Evolutionary conservation across 1,140 invertebrate genomes (phyloP).

Genomic region (Leptinotarsa defecta): DNA sequence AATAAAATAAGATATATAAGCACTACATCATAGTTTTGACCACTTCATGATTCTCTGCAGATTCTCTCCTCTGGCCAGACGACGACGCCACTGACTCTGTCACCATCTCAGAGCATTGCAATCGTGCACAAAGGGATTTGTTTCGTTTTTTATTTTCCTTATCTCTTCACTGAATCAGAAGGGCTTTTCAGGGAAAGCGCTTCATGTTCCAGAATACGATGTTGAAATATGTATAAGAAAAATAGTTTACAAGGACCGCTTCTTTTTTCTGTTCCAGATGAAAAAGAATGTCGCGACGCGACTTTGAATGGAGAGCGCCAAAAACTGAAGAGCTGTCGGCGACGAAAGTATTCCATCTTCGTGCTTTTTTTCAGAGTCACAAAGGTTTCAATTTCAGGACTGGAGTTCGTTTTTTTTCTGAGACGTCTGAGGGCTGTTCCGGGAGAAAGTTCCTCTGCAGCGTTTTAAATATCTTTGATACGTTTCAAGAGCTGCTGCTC

Average conservation of each 20-base stretch:
- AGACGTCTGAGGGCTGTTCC: not conserved
- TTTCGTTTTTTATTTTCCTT: constrained; percentile 22
- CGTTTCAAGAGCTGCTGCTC: not conserved
- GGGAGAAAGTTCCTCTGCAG: not conserved
- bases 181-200: constrained; percentile 18
- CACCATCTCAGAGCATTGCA: constrained; percentile 5
- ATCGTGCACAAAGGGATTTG: constrained; percentile 23
- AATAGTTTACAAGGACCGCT: constrained; percentile 16
- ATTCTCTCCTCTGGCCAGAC: too few species aligned
- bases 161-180: constrained; percentile 21
- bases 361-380: not conserved
- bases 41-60: too few species aligned
- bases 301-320: constrained; percentile 1
- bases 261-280: constrained; percentile 5
- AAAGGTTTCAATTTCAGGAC: constrained; percentile 8
- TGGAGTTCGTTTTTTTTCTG: not conserved
- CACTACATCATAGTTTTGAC: too few species aligned
- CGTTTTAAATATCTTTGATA: not conserved
- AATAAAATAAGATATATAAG: too few species aligned
- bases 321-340: constrained; percentile 7
- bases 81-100: not conserved
- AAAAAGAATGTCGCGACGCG: not conserved
- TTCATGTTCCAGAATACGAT: constrained; percentile 20
- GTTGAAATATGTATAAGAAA: constrained; percentile 23
- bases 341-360: not conserved